These are phyloP conservation scores for Eledone cirrhosa DNA, from an alignment of 2,888 invertebrate species.

Conservation along the genomic window DNA sequence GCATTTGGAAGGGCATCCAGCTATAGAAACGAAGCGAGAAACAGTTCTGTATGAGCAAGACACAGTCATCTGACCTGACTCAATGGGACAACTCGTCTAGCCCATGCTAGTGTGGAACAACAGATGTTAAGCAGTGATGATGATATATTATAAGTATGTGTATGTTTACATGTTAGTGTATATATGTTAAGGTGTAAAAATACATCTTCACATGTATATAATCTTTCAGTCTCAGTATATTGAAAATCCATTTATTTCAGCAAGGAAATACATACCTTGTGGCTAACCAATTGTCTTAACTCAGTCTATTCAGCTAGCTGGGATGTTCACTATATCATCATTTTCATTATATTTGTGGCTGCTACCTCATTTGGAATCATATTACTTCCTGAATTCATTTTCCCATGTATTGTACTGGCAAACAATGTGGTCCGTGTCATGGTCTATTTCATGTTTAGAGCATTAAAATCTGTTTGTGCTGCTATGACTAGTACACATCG, in stretches of 20 bases:
- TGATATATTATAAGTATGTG: no score
- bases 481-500: background rate
- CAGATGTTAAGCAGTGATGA: no score
- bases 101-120: no score
- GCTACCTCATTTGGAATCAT: background rate
- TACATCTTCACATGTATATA: no score
- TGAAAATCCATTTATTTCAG: constrained; percentile 8
- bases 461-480: background rate
- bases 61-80: no score
- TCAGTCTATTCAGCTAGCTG: background rate
- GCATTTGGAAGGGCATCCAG: no score
- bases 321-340: background rate
- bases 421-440: background rate
- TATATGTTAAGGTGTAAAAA: no score
- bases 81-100: no score
- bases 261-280: background rate
- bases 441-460: background rate
- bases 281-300: background rate
- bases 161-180: no score
- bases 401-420: background rate
- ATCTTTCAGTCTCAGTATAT: background rate
- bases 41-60: no score
- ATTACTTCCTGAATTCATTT: background rate
- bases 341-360: background rate
- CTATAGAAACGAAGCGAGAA: no score